Conservation (phyloP, 2,888 invertebrate species). For the Diploptera punctata region DNA sequence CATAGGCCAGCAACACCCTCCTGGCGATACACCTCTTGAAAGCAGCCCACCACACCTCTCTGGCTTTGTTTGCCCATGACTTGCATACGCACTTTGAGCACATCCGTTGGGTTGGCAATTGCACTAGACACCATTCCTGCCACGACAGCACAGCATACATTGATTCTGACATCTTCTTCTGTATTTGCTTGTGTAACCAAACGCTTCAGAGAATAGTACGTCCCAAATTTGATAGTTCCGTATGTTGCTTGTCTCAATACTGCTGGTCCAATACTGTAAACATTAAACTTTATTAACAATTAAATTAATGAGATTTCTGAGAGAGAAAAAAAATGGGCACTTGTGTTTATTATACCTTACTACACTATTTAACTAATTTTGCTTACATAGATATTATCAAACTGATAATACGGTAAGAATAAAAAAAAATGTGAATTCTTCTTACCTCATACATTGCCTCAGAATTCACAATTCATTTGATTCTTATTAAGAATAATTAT, state of each 20-base stretch:
- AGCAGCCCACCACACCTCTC: slow-evolving; percentile 73
- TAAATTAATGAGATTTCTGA: too few species aligned
- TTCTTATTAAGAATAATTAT: too few species aligned
- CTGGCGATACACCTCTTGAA: slow-evolving; percentile 78
- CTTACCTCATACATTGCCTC: too few species aligned
- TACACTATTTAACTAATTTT: too few species aligned
- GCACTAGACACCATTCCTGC: slow-evolving; percentile 92
- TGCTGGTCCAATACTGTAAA: slow-evolving; percentile 86
- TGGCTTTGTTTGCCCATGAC: slow-evolving; percentile 60
- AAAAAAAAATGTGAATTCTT: too few species aligned
- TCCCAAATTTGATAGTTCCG: slow-evolving; percentile 96
- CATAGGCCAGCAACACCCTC: slow-evolving; percentile 89
- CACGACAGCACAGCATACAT: slow-evolving; percentile 82
- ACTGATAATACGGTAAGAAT: too few species aligned
- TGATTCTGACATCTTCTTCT: slow-evolving; percentile 65
- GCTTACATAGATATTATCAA: too few species aligned
- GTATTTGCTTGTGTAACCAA: slow-evolving; percentile 62
- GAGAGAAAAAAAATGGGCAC: too few species aligned
- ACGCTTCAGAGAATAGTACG: slow-evolving; percentile 89
- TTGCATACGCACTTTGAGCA: slow-evolving; percentile 96
- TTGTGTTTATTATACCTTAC: too few species aligned
- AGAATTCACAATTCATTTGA: too few species aligned
- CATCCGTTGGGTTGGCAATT: slow-evolving; percentile 97
- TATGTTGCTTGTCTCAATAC: slow-evolving; percentile 92
- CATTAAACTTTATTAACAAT: slow-evolving; percentile 39